Percentiles rank a stretch among this genome's conserved stretches.
Conservation (phyloP, 2,113 vertebrate genomes). For the Gadus chalcogrammus region DNA sequence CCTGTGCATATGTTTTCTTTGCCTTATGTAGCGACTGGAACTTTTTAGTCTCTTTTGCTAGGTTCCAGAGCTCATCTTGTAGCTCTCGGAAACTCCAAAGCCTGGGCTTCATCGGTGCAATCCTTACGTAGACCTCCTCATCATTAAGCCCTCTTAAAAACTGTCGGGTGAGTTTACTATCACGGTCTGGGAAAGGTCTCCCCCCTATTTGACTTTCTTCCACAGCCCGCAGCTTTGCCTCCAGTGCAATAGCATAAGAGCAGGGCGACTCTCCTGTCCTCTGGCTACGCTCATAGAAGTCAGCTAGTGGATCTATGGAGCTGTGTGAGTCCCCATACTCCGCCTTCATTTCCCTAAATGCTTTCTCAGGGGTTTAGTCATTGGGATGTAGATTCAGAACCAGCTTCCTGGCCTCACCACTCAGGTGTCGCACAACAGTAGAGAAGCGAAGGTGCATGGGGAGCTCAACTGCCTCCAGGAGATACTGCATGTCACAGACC, state of each 20-base stretch:
- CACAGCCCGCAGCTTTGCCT: neutral
- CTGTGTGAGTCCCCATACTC: slow-evolving; percentile 21
- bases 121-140: too few relatives aligned
- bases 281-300: too few relatives aligned
- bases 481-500: slow-evolving; percentile 15
- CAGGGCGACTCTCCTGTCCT: too few relatives aligned
- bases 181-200: slow-evolving; percentile 8
- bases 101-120: too few relatives aligned
- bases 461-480: slow-evolving; percentile 23
- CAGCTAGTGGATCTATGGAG: too few relatives aligned
- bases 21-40: slow-evolving; percentile 4
- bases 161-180: slow-evolving; percentile 17
- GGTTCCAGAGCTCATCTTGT: slow-evolving; percentile 15
- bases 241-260: too few relatives aligned
- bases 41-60: slow-evolving; percentile 11
- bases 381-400: slow-evolving; percentile 12
- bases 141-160: slow-evolving; percentile 5
- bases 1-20: too few relatives aligned
- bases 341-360: slow-evolving; percentile 16
- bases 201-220: slow-evolving; percentile 11
- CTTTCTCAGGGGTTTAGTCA: slow-evolving; percentile 1
- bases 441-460: slow-evolving; percentile 14
- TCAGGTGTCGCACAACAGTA: slow-evolving; percentile 16
- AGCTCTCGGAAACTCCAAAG: neutral
- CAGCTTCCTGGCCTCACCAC: slow-evolving; percentile 20